Evolutionary conservation across 1,140 invertebrate species (phyloP), one percentile per base, ranked within the genome.

Genomic region (Drosophila suzukii): DNA sequence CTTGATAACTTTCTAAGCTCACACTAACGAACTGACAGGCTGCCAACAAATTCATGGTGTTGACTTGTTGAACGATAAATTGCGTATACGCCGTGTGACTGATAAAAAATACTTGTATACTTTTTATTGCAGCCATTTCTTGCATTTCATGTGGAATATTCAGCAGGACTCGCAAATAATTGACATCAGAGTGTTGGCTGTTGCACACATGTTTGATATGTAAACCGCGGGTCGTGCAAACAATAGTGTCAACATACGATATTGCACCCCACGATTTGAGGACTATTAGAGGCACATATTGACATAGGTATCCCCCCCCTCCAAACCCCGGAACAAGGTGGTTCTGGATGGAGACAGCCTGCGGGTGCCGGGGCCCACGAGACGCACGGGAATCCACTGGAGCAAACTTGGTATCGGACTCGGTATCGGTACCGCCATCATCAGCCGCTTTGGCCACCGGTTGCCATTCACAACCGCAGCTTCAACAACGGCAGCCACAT

Each of bases 331-430:
- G 17, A 32, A 66, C 59, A 34, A 39, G 43, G 38, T 58, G 79
- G 47, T 59, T 72, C 77, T 85, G 79, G 76, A 86, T 86, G 83
- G 83, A 75, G 70, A 51, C 83, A 57, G 67, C 51, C 57, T 63
- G 70, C 46, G 55, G 58, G 27, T 62, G 65, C 60, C 77, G 68
- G 41, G 49, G 57, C 57, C 60, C 50, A 51, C 54, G 75, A 55
- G 58, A 83, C 53, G 63, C 62, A 53, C 46, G 57, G 43, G 70
- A 36, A 51, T 66, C 67, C 44, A 53, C 65, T 41, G 63, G 56
- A 39, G 75, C 61, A 36, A 50, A 27, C 27, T 27, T 43, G 49
- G 43, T 47, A 71, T 49, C 63, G 43, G 43, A 41, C 47, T 11
- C 39, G 49, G 30, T 12, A 68, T n/a, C 20, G 13, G 27, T 30